Conservation (phyloP, 2,113 vertebrate genomes). For the Saguinus imperator region DNA sequence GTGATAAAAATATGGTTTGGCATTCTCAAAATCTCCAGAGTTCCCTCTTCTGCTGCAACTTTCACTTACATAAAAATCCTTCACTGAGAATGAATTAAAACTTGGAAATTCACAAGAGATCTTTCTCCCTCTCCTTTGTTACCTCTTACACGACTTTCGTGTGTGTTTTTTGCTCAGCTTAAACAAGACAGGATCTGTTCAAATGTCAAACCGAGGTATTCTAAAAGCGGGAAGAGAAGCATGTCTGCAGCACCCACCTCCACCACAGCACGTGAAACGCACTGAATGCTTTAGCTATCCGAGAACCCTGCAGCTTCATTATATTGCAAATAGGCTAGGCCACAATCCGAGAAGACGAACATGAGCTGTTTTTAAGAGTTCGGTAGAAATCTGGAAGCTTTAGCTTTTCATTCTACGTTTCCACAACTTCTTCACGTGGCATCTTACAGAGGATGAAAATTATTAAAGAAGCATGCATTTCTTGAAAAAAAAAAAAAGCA, state of each 20-base stretch:
- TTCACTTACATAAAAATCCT: neutral
- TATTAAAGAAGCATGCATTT: neutral
- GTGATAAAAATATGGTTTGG: constrained; percentile 17
- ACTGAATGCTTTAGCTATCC: rapidly evolving
- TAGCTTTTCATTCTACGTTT: neutral
- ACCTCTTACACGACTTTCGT: neutral
- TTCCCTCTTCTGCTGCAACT: neutral
- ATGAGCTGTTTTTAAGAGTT: neutral
- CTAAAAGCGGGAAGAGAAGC: neutral
- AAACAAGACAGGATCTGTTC: no score
- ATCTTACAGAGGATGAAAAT: constrained; percentile 1
- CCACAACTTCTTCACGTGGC: constrained; percentile 16
- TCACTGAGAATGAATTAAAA: neutral
- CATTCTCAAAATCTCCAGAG: constrained; percentile 34
- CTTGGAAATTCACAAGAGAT: neutral
- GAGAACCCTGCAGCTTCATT: neutral
- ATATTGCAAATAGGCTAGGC: neutral
- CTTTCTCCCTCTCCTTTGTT: neutral
- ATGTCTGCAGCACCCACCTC: rapidly evolving
- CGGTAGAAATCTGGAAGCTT: constrained; percentile 2
- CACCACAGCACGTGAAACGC: neutral
- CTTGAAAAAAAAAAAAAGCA: neutral
- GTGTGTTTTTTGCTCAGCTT: neutral
- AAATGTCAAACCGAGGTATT: neutral
- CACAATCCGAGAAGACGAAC: neutral